Evolutionary conservation across 2,888 invertebrate species (phyloP).

Genomic region (Lutraria lutraria): DNA sequence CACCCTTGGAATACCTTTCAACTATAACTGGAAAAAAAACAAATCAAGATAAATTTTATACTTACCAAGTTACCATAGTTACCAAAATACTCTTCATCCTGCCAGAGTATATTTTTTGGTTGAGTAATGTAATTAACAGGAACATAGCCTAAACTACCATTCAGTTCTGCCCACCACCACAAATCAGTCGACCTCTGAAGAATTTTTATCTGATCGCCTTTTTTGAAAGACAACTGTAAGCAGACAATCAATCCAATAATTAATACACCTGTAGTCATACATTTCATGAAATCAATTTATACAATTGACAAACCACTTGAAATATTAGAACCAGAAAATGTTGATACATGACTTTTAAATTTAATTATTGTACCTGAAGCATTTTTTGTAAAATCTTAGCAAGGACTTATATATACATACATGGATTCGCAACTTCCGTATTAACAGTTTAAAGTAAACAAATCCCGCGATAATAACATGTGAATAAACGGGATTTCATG

Average conservation of each 20-base stretch:
- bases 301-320: too few relatives aligned
- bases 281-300: too few relatives aligned
- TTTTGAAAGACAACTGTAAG: conserved; percentile 70
- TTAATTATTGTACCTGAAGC: too few relatives aligned
- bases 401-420: too few relatives aligned
- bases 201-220: conserved; percentile 71
- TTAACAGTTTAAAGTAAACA: too few relatives aligned
- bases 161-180: conserved; percentile 79
- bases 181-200: conserved; percentile 67
- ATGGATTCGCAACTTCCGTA: too few relatives aligned
- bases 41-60: neutral
- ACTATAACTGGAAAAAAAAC: neutral
- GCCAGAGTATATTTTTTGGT: conserved; percentile 66
- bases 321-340: too few relatives aligned
- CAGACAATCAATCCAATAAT: neutral
- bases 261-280: too few relatives aligned
- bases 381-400: too few relatives aligned
- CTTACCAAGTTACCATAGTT: conserved; percentile 76
- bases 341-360: too few relatives aligned
- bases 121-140: conserved; percentile 73
- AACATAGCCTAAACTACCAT: conserved; percentile 74
- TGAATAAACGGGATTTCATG: too few relatives aligned
- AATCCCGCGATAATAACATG: too few relatives aligned
- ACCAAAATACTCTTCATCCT: conserved; percentile 79
- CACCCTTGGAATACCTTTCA: neutral